Evolutionary conservation across 2,888 invertebrate genomes (phyloP).

Genomic region (Tiliacea citrago): DNA sequence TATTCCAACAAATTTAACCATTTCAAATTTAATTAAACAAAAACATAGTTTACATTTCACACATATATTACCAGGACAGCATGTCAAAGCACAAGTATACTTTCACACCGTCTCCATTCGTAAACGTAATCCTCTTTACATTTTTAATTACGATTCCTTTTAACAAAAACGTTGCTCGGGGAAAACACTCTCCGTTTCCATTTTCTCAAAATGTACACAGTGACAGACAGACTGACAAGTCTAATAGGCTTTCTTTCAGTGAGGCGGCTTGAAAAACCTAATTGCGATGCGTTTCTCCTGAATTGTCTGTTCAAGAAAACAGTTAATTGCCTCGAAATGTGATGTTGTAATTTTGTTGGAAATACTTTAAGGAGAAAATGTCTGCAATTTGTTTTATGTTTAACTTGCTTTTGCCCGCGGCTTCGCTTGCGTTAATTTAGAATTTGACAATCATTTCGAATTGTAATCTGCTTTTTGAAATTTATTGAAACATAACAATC

Average conservation of each 20-base stretch:
- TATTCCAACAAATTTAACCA: too few relatives aligned
- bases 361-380: slow-evolving; percentile 19
- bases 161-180: slow-evolving; percentile 49
- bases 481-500: not conserved
- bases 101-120: slow-evolving; percentile 5
- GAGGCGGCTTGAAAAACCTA: slow-evolving; percentile 60
- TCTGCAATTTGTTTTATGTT: slow-evolving; percentile 15
- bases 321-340: slow-evolving; percentile 55
- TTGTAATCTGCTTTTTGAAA: too few relatives aligned
- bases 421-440: too few relatives aligned
- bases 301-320: slow-evolving; percentile 55
- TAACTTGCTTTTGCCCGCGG: too few relatives aligned
- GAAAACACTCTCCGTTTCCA: slow-evolving; percentile 46
- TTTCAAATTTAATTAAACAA: not conserved
- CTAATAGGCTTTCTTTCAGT: slow-evolving; percentile 63
- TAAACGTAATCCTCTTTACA: slow-evolving; percentile 50
- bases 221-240: slow-evolving; percentile 63
- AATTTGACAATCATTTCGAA: too few relatives aligned
- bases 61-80: slow-evolving; percentile 19
- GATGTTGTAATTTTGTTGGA: slow-evolving; percentile 52
- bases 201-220: slow-evolving; percentile 58
- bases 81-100: slow-evolving; percentile 22
- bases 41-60: not conserved
- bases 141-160: slow-evolving; percentile 58
- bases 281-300: slow-evolving; percentile 55